Evolutionary conservation across 2,888 invertebrate genomes (phyloP).

Genomic region (Sarcophaga variegata): DNA sequence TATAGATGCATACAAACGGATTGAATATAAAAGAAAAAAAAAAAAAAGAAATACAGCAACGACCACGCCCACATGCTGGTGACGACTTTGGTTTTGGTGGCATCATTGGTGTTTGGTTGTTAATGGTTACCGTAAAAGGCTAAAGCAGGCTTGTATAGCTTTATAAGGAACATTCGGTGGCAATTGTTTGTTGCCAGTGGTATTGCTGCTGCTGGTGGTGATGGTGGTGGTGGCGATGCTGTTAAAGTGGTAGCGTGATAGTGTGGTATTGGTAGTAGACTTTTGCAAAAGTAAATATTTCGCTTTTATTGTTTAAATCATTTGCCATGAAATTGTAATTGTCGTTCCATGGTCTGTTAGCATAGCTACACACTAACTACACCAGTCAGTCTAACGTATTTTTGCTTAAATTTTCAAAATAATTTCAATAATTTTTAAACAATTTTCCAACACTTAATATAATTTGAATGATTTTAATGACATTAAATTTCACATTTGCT

Average conservation of each 20-base stretch:
- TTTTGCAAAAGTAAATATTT: constrained; percentile 16
- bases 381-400: background rate
- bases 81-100: constrained; percentile 54
- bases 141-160: constrained; percentile 11
- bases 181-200: background rate
- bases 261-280: background rate
- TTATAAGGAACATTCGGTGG: constrained; percentile 57
- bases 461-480: too few species aligned
- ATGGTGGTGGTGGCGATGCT: background rate
- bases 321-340: constrained; percentile 68
- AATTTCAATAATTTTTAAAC: background rate
- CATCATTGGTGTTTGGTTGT: constrained; percentile 53
- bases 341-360: background rate
- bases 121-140: constrained; percentile 43
- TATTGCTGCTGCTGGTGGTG: constrained; percentile 1
- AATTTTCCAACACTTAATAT: too few species aligned
- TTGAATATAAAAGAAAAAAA: too few species aligned
- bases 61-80: constrained; percentile 67
- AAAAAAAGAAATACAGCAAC: background rate
- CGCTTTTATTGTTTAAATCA: constrained; percentile 63
- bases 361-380: background rate
- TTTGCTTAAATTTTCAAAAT: background rate
- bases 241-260: constrained; percentile 5
- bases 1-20: too few species aligned
- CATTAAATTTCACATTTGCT: background rate